phyloP scores from a whole-genome alignment of 2,888 invertebrate genomes.

The Lomographa bimaculata region DNA sequence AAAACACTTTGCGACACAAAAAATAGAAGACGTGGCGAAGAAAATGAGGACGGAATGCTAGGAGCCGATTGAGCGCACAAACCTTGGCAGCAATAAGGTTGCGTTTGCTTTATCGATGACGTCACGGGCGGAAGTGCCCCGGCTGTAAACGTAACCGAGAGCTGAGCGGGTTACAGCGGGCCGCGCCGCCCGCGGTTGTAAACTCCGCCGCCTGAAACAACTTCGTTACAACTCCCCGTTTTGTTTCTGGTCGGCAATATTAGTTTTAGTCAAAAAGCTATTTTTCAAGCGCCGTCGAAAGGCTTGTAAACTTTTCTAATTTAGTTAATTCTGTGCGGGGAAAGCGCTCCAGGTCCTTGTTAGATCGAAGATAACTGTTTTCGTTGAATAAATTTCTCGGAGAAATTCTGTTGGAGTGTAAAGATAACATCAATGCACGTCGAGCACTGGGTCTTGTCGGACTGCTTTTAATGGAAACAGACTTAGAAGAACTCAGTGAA shows the following conservation, averaged over 20 bases:
- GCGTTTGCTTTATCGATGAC: slow-evolving; percentile 70
- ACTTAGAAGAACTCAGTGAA: too few species aligned
- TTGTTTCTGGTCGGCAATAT: slow-evolving; percentile 77
- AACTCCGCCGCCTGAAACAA: slow-evolving; percentile 71
- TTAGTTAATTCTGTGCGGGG: slow-evolving; percentile 73
- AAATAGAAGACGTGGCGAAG: slow-evolving; percentile 70
- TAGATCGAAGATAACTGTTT: slow-evolving; percentile 56
- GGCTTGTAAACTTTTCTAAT: slow-evolving; percentile 80
- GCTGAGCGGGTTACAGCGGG: slow-evolving; percentile 41
- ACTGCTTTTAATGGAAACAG: slow-evolving; percentile 1
- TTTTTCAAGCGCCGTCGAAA: slow-evolving; percentile 77
- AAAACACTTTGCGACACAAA: slow-evolving; percentile 75
- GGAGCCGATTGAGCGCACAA: slow-evolving; percentile 73
- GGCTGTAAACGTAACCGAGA: slow-evolving; percentile 56
- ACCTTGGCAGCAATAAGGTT: slow-evolving; percentile 68
- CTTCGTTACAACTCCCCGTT: slow-evolving; percentile 79
- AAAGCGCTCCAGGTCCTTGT: slow-evolving; percentile 48
- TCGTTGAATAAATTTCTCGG: slow-evolving; percentile 52
- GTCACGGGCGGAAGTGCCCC: slow-evolving; percentile 48
- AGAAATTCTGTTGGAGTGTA: slow-evolving; percentile 49
- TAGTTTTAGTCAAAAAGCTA: slow-evolving; percentile 81
- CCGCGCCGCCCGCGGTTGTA: slow-evolving; percentile 64
- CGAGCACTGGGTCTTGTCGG: background rate
- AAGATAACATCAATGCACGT: slow-evolving; percentile 53
- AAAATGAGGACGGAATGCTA: slow-evolving; percentile 75